Percentiles rank a stretch among this genome's conserved stretches.
Evolutionary conservation across 1,140 invertebrate genomes (phyloP).

Genomic region (Fopius arisanus): DNA sequence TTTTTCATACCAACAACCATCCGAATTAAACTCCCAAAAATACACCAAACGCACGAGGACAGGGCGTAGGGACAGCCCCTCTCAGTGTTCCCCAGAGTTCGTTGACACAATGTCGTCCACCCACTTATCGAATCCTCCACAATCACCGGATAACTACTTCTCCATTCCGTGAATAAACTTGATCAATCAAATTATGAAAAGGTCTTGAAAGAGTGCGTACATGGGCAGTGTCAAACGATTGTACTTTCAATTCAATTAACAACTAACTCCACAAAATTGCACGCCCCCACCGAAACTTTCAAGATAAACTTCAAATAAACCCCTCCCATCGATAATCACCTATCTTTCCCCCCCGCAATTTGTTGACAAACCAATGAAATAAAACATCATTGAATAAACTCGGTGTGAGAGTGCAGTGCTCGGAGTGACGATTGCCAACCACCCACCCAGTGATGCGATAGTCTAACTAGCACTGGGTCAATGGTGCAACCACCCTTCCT

Average conservation of each 20-base stretch:
- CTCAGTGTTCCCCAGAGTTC: not conserved
- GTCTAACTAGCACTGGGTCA: slow-evolving; percentile 61
- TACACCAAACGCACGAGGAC: not conserved
- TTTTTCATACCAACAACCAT: not conserved
- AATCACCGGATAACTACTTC: slow-evolving; percentile 9
- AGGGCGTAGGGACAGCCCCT: not conserved
- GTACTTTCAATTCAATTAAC: slow-evolving; percentile 4
- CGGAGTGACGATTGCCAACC: slow-evolving; percentile 32
- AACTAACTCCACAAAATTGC: too few species aligned
- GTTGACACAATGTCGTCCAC: slow-evolving; percentile 1
- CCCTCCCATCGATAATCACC: too few species aligned
- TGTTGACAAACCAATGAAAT: not conserved
- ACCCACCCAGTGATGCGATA: slow-evolving; percentile 53
- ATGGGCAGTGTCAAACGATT: slow-evolving; percentile 34
- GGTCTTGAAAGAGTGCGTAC: not conserved
- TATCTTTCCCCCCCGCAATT: too few species aligned
- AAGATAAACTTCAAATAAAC: not conserved
- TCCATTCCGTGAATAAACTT: not conserved
- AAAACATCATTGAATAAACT: not conserved
- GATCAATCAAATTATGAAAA: not conserved
- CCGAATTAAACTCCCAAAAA: not conserved
- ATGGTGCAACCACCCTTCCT: slow-evolving; percentile 63
- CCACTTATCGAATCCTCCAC: not conserved
- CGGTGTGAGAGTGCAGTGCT: slow-evolving; percentile 9
- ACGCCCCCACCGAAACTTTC: not conserved